phyloP scores from a whole-genome alignment of 2,113 vertebrate species.

The Myrmecobius fasciatus region DNA sequence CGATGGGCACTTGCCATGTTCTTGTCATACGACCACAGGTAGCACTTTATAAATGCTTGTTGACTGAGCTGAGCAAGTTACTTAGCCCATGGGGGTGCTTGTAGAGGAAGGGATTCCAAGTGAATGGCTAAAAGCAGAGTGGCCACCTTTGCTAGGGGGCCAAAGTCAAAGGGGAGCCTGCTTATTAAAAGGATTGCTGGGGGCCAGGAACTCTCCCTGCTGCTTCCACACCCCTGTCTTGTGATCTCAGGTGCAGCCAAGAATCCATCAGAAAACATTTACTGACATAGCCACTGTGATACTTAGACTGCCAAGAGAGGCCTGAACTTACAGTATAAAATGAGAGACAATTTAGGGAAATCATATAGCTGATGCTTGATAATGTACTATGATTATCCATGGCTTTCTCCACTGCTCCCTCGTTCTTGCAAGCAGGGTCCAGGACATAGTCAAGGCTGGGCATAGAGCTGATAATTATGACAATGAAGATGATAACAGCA shows the following conservation, averaged over 20 bases:
- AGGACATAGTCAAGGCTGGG: not conserved
- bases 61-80: accelerated
- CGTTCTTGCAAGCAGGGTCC: not conserved
- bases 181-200: not conserved
- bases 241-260: not conserved
- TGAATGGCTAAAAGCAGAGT: not conserved
- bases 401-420: too few species aligned
- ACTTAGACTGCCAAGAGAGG: not conserved
- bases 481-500: not conserved
- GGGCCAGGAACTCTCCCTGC: not conserved
- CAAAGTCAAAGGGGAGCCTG: not conserved
- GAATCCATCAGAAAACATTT: not conserved
- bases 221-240: not conserved
- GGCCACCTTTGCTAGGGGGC: not conserved
- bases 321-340: not conserved
- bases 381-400: not conserved
- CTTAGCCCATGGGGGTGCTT: accelerated
- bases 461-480: not conserved
- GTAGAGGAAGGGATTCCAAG: not conserved
- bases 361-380: not conserved
- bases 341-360: not conserved
- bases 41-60: not conserved
- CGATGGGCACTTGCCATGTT: not conserved
- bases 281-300: not conserved
- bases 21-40: not conserved